Evolutionary conservation across 2,888 invertebrate species (phyloP), one percentile per base, ranked within the genome.

Genomic region (Ophioninae sp.): DNA sequence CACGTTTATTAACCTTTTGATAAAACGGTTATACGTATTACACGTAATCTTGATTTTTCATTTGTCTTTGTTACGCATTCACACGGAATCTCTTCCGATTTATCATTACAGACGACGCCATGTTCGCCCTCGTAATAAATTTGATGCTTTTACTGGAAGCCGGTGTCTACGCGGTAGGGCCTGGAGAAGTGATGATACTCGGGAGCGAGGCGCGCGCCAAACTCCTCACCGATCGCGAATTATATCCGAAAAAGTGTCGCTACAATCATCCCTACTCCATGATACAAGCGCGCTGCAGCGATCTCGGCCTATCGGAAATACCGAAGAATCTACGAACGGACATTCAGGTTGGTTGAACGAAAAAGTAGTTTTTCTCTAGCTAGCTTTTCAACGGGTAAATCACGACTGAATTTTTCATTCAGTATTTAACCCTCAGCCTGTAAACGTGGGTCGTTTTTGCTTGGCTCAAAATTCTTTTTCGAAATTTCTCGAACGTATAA

Each of bases 241-340:
- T 82, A 0, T 75, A 83, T 7, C 7, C 69, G 0, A 89, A 85
- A 73, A 93, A 93, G 80, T 95, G 95, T 88, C 93, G 92, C n/a
- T 94, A 94, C 88, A 93, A 93, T 82, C 93, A 93, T 69, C 93
- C 93, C 0, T 94, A 91, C 87, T 93, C 94, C 7, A 94, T 95
- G 94, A 93, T 94, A 30, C 94, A 94, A 2, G 95, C 94, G 0
- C 93, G 94, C 84, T 95, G 95, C 90, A 93, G 91, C 5, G 93
- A 93, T 0, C 92, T 94, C 30, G 93, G 93, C 37, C 92, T 94
- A 3, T 87, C 88, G 23, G 93, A 93, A 72, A 93, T 95, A 85
- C 95, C 95, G 0, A 92, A 87, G 83, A 88, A 87, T 79, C 91
- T 95, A 56, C 94, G 93, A 86, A 89, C 93, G 17, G 93, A 94